Percentiles rank a stretch among this genome's conserved stretches.
Evolutionary conservation across 2,888 invertebrate species (phyloP).

Genomic region (Vanessa cardui): DNA sequence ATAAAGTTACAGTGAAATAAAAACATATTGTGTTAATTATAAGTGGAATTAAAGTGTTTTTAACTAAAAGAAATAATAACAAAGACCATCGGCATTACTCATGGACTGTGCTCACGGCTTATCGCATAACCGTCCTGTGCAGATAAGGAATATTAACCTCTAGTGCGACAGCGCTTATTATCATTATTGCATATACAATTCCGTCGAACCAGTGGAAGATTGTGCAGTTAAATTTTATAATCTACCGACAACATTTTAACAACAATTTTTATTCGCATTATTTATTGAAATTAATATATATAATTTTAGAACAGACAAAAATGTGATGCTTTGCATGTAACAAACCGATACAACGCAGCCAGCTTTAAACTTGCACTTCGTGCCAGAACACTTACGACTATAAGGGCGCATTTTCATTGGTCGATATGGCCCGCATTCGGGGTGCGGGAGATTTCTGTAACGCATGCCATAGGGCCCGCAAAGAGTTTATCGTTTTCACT

Average conservation of each 20-base stretch:
- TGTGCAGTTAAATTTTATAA: too few species aligned
- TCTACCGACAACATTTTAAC: too few species aligned
- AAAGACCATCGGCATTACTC: neutral
- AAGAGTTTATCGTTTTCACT: too few species aligned
- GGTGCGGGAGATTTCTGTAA: conserved; percentile 26
- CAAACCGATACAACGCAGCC: conserved; percentile 1
- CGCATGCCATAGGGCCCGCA: too few species aligned
- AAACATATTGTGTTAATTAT: neutral
- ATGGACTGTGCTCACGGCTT: neutral
- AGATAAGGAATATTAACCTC: too few species aligned
- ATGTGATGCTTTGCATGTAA: neutral
- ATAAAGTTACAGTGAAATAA: conserved; percentile 1
- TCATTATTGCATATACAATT: too few species aligned
- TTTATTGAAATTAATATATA: too few species aligned
- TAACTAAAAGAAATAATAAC: neutral
- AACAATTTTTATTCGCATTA: too few species aligned
- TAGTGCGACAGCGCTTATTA: too few species aligned
- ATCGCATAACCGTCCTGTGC: neutral
- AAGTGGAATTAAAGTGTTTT: neutral
- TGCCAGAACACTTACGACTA: neutral
- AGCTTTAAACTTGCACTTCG: neutral
- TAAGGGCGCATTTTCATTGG: conserved; percentile 14
- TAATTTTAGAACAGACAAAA: neutral
- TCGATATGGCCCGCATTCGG: conserved; percentile 22
- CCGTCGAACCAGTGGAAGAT: too few species aligned